These are phyloP conservation scores for Petroica traversi DNA, from an alignment of 2,113 vertebrate genomes.

Conservation along the genomic window DNA sequence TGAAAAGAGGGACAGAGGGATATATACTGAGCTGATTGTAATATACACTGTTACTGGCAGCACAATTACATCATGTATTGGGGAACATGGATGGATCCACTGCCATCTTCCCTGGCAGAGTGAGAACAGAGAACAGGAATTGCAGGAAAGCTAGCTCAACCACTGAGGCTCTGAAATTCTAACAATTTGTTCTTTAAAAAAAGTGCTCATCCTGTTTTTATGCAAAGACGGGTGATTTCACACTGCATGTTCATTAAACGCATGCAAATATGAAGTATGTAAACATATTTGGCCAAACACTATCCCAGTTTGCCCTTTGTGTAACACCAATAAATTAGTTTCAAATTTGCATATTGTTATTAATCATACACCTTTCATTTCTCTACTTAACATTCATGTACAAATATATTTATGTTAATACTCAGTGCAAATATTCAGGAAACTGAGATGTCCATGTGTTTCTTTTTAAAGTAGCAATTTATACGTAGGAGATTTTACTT, in stretches of 20 bases:
- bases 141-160: neutral
- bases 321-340: conserved; percentile 58
- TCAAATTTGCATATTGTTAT: conserved; percentile 55
- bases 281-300: conserved; percentile 59
- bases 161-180: neutral
- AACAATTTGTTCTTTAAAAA: neutral
- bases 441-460: neutral
- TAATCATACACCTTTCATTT: conserved; percentile 58
- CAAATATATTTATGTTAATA: conserved; percentile 38
- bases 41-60: neutral
- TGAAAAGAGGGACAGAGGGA: neutral
- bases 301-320: conserved; percentile 47
- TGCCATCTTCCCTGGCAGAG: neutral
- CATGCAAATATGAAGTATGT: conserved; percentile 46
- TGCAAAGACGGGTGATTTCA: conserved; percentile 51
- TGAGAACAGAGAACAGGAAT: neutral
- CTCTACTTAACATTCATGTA: conserved; percentile 58
- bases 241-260: conserved; percentile 40
- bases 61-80: neutral
- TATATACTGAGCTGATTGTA: neutral
- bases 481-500: neutral
- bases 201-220: conserved; percentile 15
- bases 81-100: neutral
- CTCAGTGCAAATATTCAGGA: neutral
- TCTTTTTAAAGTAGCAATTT: neutral